Evolutionary conservation across 1,140 invertebrate genomes (phyloP), one percentile per base, ranked within the genome.

Genomic region (Heliothis subflexa): DNA sequence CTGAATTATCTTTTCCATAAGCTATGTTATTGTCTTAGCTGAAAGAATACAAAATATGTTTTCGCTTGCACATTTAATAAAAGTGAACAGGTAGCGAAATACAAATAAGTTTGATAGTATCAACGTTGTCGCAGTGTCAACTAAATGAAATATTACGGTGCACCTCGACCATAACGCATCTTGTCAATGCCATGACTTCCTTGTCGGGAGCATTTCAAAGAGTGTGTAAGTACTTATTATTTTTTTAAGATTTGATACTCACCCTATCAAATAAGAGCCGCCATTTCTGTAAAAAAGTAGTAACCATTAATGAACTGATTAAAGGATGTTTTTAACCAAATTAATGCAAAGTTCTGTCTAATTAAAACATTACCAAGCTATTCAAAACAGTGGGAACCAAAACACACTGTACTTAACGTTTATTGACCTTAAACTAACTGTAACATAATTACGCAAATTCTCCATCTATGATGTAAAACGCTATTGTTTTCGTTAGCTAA

Each of bases 211-310:
- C 14, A 49, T n/a, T 11, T 0, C 1, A 49, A 16, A 18, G n/a
- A n/a, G n/a, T n/a, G n/a, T n/a, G 28, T 33, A 18, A 11, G 16
- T 18, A 57, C 78, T n/a, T n/a, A n/a, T n/a, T n/a, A n/a, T n/a
- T n/a, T n/a, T n/a, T n/a, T n/a, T n/a, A n/a, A n/a, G n/a, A n/a
- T n/a, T n/a, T n/a, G 16, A 40, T 71, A 95, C 95, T 96, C 94
- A 98, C 97, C 96, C 97, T 97, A 93, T 98, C 97, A 88, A 98
- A 98, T 50, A 98, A 95, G 74, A 97, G 95, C 76, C 97, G 96
- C 97, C 97, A 98, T 97, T 97, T 97, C 97, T 98, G 95, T 74
- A 97, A 96, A 92, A 91, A 84, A 91, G 89, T 47, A 81, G 33
- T 82, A 70, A 50, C 21, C 21, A 47, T 55, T 80, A 55, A 25